Base-by-base conservation (phyloP, 2,888 invertebrate genomes). In the Ctena decussata region DNA sequence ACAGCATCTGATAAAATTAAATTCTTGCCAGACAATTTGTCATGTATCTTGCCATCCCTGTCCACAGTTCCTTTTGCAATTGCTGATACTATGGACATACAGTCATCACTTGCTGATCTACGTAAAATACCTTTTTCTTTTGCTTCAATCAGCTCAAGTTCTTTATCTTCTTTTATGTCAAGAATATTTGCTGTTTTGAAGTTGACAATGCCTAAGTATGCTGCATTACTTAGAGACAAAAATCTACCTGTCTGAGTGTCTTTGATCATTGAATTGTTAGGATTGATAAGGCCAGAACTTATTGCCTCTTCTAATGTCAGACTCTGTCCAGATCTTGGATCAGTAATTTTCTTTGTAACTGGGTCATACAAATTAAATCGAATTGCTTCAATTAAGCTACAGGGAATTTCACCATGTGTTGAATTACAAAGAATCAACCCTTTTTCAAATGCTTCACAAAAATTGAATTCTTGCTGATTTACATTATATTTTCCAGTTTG, bases 51-150 rank as follows among this genome's bases (percentile, higher is more conserved):
- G 15, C 92, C 91, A 21, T 78, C 83, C 24, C 91, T 97, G 0
- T 98, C 98, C 71, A 98, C 80, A 44, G 91, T 77, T 39, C 92
- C 97, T 96, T 98, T 97, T 90, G 97, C 97, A 90, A 99, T 98
- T 5, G 99, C 99, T 96, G 99, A 98, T 91, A 98, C 97, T 76
- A 99, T 97, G 24, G 98, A 98, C 93, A 99, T 57, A 85, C 92
- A 90, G 49, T 87, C 79, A 76, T 90, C 98, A 32, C 97, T 97
- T 11, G 87, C 88, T 21, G 82, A 85, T 53, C 87, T 77, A 53
- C 90, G 77, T 12, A 91, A 80, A 21, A 90, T 76, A 8, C 91
- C 91, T 46, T 39, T 80, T 73, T 86, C 84, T 72, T 90, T 85
- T 44, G 92, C 92, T 69, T 82, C 81, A 75, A 86, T 85, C 15